phyloP scores from a whole-genome alignment of 2,888 invertebrate species.

The Ochropleura plecta region DNA sequence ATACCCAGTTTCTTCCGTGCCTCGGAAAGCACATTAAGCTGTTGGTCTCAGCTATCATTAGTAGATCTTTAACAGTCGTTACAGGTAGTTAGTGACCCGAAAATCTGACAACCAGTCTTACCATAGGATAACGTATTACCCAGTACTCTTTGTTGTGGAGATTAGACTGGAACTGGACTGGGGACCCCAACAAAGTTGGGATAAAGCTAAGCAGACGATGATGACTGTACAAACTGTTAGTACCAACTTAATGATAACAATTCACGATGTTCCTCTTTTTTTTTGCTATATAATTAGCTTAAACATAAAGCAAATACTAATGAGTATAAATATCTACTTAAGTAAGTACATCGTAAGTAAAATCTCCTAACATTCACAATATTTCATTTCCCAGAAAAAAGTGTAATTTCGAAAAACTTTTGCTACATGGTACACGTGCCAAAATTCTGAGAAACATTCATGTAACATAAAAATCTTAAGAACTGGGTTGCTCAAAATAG shows the following conservation, averaged over 20 bases:
- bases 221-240: neutral
- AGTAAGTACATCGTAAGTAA: neutral
- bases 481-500: slow-evolving; percentile 22
- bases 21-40: too few species aligned
- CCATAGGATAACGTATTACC: too few species aligned
- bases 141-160: neutral
- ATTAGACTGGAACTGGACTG: too few species aligned
- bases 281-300: neutral
- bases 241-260: neutral
- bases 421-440: slow-evolving; percentile 24
- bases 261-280: neutral
- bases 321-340: neutral
- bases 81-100: too few species aligned
- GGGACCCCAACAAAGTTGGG: too few species aligned
- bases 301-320: neutral
- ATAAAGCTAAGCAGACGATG: too few species aligned
- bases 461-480: slow-evolving; percentile 37
- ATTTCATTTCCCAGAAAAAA: slow-evolving; percentile 11
- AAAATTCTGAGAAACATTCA: slow-evolving; percentile 25
- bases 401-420: slow-evolving; percentile 41
- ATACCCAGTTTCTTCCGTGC: too few species aligned
- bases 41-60: too few species aligned
- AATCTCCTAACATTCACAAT: slow-evolving; percentile 3
- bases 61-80: too few species aligned
- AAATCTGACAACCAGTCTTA: too few species aligned